Conservation (phyloP, 2,797 vertebrate genomes). For the Chaunax sp. region DNA sequence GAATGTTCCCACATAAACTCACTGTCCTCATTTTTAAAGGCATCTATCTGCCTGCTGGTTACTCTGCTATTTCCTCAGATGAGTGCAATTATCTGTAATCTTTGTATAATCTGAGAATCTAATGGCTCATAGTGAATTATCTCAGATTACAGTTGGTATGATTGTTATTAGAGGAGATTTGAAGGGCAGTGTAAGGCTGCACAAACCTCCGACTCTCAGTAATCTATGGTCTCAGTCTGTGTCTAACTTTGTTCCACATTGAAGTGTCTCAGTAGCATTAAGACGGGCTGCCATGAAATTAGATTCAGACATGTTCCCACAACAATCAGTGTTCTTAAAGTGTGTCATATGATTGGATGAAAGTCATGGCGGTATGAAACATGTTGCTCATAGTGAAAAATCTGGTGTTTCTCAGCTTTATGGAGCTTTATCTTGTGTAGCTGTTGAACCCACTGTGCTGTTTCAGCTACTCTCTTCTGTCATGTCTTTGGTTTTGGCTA, state of each 20-base stretch:
- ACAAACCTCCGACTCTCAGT: neutral
- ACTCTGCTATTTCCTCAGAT: constrained; percentile 22
- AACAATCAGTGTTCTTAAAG: no score
- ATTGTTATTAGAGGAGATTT: constrained; percentile 52
- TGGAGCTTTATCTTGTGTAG: no score
- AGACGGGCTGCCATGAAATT: no score
- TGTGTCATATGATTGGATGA: no score
- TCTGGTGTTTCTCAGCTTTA: no score
- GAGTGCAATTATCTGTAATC: constrained; percentile 66
- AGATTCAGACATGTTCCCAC: neutral
- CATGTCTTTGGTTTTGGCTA: no score
- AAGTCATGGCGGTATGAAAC: no score
- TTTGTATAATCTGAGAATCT: constrained; percentile 65
- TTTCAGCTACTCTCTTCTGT: no score
- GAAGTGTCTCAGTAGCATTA: no score
- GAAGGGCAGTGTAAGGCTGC: constrained; percentile 29
- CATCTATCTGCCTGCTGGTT: constrained; percentile 7
- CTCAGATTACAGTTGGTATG: constrained; percentile 64
- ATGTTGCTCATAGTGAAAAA: no score
- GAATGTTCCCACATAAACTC: neutral
- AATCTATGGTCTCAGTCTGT: neutral
- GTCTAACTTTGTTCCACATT: neutral
- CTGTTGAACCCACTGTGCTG: no score
- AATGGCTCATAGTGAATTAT: constrained; percentile 58
- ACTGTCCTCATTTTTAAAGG: constrained; percentile 16